Base-by-base conservation (phyloP, 2,888 invertebrate genomes). In the Drosophila mettleri region DNA sequence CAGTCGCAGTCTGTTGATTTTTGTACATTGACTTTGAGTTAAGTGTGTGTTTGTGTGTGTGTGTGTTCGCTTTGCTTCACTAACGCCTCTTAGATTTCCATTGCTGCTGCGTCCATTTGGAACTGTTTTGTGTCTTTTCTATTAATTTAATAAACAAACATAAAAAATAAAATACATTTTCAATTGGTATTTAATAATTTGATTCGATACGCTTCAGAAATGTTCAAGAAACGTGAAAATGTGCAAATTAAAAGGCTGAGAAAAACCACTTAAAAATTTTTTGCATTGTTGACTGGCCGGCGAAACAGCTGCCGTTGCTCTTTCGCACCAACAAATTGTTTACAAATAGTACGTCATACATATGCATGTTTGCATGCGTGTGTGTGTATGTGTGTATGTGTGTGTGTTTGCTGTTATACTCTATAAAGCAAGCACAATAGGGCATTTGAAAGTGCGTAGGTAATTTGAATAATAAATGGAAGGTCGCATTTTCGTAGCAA, bases 251-350 rank as follows among this genome's bases (percentile, higher is more conserved):
- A 68, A 70, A 45, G 34, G 34, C 22, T 33, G 48, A 64, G 45
- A 33, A 74, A 71, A 72, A 52, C 36, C 77, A 72, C 77, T 75
- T 75, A 64, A 67, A 67, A 63, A 63, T 57, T 20, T 43, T 43
- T 64, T 55, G 65, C 65, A 69, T 80, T 80, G 78, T 60, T 65
- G 57, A 6, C 43, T 27, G 12, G 29, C 43, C 16, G 8, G 49
- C 65, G 66, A 69, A 66, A 73, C 74, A 72, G 88, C 88, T 84
- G 83, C 74, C 59, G 70, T 64, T 69, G 73, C 80, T 84, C 86
- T 79, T 85, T 84, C 80, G 64, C 83, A 85, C 86, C 64, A 27
- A 68, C 64, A 78, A 82, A 79, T 82, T 87, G 84, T 87, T 88
- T 86, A 78, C 73, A 75, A 68, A 57, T 61, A 45, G 41, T 55